Conservation (phyloP, 2,888 invertebrate species). For the Rhodophaea formosa region DNA sequence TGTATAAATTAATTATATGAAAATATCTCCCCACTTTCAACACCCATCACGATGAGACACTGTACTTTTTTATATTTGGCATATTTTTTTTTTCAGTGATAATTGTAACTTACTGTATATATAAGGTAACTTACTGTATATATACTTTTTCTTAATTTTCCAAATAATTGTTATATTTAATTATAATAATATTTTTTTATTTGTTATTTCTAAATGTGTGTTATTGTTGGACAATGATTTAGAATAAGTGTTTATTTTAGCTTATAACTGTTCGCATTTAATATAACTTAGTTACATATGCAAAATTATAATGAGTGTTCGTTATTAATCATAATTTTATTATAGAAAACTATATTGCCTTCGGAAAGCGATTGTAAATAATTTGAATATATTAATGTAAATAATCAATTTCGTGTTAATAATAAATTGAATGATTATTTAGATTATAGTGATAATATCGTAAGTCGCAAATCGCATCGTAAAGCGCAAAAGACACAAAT, state of each 20-base stretch:
- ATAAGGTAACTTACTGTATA: no score
- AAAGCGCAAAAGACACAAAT: slow-evolving; percentile 54
- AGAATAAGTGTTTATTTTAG: not conserved
- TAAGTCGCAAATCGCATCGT: slow-evolving; percentile 34
- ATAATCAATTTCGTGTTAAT: slow-evolving; percentile 31
- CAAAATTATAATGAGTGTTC: not conserved
- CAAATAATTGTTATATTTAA: not conserved
- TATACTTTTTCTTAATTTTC: no score
- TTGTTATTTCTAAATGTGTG: not conserved
- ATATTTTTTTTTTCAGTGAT: no score
- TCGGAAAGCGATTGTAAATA: slow-evolving; percentile 22
- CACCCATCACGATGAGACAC: no score
- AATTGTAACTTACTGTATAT: no score
- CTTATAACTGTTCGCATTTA: not conserved
- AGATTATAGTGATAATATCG: slow-evolving; percentile 18
- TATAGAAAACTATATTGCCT: not conserved
- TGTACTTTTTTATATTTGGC: no score
- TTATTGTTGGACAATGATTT: not conserved
- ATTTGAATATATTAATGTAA: slow-evolving; percentile 37
- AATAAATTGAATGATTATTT: slow-evolving; percentile 19
- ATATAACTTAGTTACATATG: not conserved
- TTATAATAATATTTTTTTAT: not conserved
- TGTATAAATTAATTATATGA: no score
- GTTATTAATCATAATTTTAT: not conserved
- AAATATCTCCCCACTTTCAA: no score